A percentile compares a stretch with the other conserved stretches of the same genome.
Conservation (phyloP, 1,140 invertebrate genomes). For the Mylabris phalerata region DNA sequence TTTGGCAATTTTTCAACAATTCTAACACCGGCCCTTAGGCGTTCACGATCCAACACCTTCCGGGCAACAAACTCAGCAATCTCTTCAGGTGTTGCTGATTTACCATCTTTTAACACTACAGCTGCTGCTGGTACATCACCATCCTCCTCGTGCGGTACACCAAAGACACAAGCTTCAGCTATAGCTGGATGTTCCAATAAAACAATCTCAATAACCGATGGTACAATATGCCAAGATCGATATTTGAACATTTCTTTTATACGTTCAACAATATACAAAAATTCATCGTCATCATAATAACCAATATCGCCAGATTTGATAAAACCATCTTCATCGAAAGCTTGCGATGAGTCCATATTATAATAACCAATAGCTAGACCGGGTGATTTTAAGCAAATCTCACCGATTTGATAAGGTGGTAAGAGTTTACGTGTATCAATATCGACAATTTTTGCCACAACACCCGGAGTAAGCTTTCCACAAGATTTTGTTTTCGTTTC, state of each 20-base stretch:
- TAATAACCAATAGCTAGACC: slow-evolving; percentile 49
- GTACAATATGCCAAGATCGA: slow-evolving; percentile 41
- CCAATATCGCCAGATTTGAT: slow-evolving; percentile 63
- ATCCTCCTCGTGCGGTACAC: slow-evolving; percentile 52
- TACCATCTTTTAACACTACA: slow-evolving; percentile 42
- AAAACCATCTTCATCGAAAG: slow-evolving; percentile 53
- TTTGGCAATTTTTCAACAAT: slow-evolving; percentile 1
- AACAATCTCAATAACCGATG: slow-evolving; percentile 72
- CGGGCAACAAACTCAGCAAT: slow-evolving; percentile 6
- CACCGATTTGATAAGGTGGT: slow-evolving; percentile 45
- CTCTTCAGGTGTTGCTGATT: not conserved
- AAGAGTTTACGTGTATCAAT: too few species aligned
- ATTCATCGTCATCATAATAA: slow-evolving; percentile 55
- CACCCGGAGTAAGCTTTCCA: too few species aligned
- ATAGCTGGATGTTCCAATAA: slow-evolving; percentile 62
- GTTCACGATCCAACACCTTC: slow-evolving; percentile 8
- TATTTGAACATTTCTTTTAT: too few species aligned
- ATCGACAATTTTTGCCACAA: too few species aligned
- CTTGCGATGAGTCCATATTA: slow-evolving; percentile 55
- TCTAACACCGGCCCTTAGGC: slow-evolving; percentile 26
- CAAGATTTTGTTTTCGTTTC: too few species aligned
- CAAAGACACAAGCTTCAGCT: slow-evolving; percentile 65
- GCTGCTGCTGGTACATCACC: slow-evolving; percentile 62
- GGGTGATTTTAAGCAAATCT: slow-evolving; percentile 47
- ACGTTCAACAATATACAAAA: slow-evolving; percentile 48